phyloP scores from a whole-genome alignment of 2,797 vertebrate species.

The Acropternis orthonyx region DNA sequence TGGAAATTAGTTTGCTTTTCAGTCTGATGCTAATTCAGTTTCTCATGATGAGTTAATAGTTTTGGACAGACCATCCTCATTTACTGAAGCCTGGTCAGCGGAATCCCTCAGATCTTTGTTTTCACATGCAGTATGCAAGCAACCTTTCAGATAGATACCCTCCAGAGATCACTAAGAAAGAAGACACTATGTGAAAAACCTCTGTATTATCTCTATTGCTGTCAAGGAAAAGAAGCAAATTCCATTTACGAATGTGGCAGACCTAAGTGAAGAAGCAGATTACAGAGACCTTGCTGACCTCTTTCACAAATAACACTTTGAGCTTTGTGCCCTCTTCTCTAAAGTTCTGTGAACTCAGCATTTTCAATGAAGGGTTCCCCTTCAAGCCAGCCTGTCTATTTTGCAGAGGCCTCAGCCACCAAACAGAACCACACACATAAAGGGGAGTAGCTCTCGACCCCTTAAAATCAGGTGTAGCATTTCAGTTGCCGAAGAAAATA shows the following conservation, averaged over 20 bases:
- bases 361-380: neutral
- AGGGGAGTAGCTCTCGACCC: neutral
- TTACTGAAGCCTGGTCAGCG: neutral
- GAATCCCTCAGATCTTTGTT: neutral
- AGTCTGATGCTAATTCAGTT: neutral
- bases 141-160: neutral
- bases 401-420: neutral
- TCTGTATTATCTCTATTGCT: neutral
- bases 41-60: neutral
- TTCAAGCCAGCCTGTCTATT: neutral
- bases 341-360: neutral
- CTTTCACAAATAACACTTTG: neutral
- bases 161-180: neutral
- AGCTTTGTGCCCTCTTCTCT: neutral
- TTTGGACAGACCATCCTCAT: neutral
- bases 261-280: neutral
- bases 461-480: neutral
- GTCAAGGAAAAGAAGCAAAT: neutral
- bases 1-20: neutral
- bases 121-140: neutral
- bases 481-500: neutral
- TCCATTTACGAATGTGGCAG: neutral
- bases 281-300: neutral
- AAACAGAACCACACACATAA: neutral
- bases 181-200: neutral